A percentile compares a stretch with the other conserved stretches of the same genome.
These are phyloP conservation scores for Menidia beryllina DNA, from an alignment of 2,113 vertebrate genomes.

Conservation along the genomic window DNA sequence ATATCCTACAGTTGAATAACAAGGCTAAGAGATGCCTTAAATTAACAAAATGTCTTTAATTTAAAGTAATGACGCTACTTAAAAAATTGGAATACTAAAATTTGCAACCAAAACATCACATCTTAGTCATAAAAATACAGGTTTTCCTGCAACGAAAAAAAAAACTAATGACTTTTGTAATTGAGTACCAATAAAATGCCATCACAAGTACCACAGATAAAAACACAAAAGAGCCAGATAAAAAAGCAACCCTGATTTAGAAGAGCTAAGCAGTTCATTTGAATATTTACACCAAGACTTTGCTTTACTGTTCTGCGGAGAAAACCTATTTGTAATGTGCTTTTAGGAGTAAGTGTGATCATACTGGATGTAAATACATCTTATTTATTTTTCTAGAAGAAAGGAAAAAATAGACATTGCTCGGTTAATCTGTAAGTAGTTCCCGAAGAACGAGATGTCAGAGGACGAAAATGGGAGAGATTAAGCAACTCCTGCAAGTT, in stretches of 20 bases:
- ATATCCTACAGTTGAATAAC: conserved; percentile 2
- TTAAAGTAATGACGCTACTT: neutral
- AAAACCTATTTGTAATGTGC: too few species aligned
- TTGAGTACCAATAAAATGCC: neutral
- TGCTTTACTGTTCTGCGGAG: neutral
- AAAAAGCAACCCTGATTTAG: neutral
- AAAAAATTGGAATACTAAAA: neutral
- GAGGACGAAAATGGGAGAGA: too few species aligned
- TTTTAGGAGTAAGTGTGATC: too few species aligned
- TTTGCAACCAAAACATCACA: neutral
- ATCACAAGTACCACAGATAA: neutral
- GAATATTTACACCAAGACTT: neutral
- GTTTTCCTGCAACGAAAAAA: neutral
- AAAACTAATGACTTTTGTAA: neutral
- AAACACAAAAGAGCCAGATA: neutral
- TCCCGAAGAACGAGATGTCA: too few species aligned
- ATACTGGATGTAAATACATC: too few species aligned
- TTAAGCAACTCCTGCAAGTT: too few species aligned
- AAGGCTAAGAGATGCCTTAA: neutral
- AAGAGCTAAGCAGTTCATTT: neutral
- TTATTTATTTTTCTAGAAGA: too few species aligned
- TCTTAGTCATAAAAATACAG: neutral
- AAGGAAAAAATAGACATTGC: too few species aligned
- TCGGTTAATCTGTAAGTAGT: too few species aligned
- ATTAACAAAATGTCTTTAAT: neutral